Conservation (phyloP, 2,888 invertebrate genomes). For the Mellilla xanthometata region DNA sequence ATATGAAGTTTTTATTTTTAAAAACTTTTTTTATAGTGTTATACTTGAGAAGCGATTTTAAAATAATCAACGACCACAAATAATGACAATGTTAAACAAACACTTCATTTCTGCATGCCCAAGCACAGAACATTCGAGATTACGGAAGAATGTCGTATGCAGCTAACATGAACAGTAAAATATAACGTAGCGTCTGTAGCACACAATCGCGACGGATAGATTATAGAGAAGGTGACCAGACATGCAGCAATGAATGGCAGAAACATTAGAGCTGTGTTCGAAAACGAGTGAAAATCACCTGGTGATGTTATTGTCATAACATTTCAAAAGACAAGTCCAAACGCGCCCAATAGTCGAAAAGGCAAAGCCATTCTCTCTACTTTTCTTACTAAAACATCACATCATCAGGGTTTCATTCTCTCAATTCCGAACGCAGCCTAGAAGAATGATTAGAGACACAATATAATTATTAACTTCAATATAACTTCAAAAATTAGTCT, state of each 20-base stretch:
- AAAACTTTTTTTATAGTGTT: neutral
- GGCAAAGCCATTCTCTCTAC: too few relatives aligned
- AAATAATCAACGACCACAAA: constrained; percentile 53
- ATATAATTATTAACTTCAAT: constrained; percentile 23
- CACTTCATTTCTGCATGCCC: constrained; percentile 81
- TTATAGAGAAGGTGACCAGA: constrained; percentile 73
- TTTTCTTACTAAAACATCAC: too few relatives aligned
- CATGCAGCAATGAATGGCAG: constrained; percentile 70
- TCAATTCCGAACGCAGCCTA: too few relatives aligned
- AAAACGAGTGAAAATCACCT: too few relatives aligned
- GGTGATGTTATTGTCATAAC: too few relatives aligned
- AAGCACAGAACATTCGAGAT: constrained; percentile 71
- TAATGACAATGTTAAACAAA: constrained; percentile 55
- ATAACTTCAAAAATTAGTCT: constrained; percentile 52
- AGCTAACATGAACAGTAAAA: constrained; percentile 52
- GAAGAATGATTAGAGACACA: constrained; percentile 10
- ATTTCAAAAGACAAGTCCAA: too few relatives aligned
- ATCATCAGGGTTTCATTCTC: too few relatives aligned
- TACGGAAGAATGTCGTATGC: constrained; percentile 62
- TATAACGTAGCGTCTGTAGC: constrained; percentile 55
- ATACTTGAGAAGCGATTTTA: constrained; percentile 28
- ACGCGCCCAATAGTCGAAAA: neutral
- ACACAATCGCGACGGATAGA: constrained; percentile 56
- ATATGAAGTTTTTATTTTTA: too few relatives aligned
- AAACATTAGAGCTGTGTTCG: constrained; percentile 11